These are phyloP conservation scores for Ceratina japonica DNA, from an alignment of 1,140 invertebrate genomes.

Conservation along the genomic window DNA sequence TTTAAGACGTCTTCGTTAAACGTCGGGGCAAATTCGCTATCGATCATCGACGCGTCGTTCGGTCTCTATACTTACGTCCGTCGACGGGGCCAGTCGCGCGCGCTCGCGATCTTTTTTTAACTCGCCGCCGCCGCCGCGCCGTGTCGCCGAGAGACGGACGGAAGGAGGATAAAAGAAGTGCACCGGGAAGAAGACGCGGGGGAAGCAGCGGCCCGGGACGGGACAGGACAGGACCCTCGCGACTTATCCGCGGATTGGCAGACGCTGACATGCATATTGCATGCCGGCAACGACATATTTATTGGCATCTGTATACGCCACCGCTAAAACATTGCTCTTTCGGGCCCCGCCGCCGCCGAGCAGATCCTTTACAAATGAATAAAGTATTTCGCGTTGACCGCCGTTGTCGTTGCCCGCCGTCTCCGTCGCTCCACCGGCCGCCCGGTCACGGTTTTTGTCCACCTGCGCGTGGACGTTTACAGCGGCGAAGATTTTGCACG, in stretches of 20 bases:
- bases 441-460: constrained; percentile 32
- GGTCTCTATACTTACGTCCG: constrained; percentile 71
- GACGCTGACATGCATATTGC: constrained; percentile 76
- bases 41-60: constrained; percentile 57
- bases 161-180: constrained; percentile 39
- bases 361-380: constrained; percentile 64
- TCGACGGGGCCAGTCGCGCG: constrained; percentile 45
- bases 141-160: constrained; percentile 5
- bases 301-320: constrained; percentile 74
- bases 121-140: constrained; percentile 40
- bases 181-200: constrained; percentile 49
- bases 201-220: too few relatives aligned
- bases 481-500: constrained; percentile 62
- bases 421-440: background rate
- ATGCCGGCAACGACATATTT: constrained; percentile 75
- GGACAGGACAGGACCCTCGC: constrained; percentile 34
- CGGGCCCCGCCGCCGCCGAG: background rate
- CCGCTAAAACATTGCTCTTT: constrained; percentile 67
- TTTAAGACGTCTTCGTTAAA: constrained; percentile 25
- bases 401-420: constrained; percentile 52
- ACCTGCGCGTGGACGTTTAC: constrained; percentile 54
- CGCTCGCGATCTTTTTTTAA: constrained; percentile 62
- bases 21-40: constrained; percentile 42
- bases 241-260: constrained; percentile 68
- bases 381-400: constrained; percentile 64